Evolutionary conservation across 30 jellyfish, hydroid and myxozoan genomes (phyloP), one percentile per base, ranked within the genome.

Genomic region (Cassiopea xamachana): DNA sequence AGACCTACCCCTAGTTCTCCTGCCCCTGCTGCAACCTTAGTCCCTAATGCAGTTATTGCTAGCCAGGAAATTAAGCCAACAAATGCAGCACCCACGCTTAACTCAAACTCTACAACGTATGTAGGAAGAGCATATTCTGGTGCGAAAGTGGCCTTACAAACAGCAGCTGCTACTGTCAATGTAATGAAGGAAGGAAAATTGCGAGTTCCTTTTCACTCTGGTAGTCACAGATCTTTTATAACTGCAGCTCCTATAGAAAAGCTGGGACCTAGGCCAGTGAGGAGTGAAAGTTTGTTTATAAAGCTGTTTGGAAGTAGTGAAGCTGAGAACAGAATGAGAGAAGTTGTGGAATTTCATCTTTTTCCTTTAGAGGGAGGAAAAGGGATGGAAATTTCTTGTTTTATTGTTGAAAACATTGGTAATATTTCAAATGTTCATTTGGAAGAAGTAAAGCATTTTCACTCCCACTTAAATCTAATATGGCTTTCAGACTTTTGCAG

Each of bases 111-210:
- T 60, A 45, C 76, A 7, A 69, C 84, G 3, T 84, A 76, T 75
- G 92, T 84, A 6, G 92, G 92, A 7, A 84, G 86, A 45, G 15
- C 46, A 12, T 46, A 71, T 45, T 84, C 84, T 69, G 92, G 92
- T 51, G 76, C 1, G 7, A 70, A 76, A 6, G 92, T 84, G 84
- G 92, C 92, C 83, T 58, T 84, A 43, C 83, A 84, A 50, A 69
- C 92, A 68, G 92, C 92, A 59, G 43, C 70, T 55, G 86, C 92
- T 48, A 84, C 69, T 5, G 92, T 84, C 86, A 19, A 84, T 46
- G 92, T 9, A 1, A 69, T 61, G 43, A 48, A 84, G 46, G 92
- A 79, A 19, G 0, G 82, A 12, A 86, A 75, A 1, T 88, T 86
- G 88, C n/a, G 93, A 73, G 88, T 74, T 48, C 74, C 39, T 73